Percentiles rank a stretch among this genome's conserved stretches.
phyloP scores from a whole-genome alignment of 2,797 vertebrate species.

The Gobio occitaniae region DNA sequence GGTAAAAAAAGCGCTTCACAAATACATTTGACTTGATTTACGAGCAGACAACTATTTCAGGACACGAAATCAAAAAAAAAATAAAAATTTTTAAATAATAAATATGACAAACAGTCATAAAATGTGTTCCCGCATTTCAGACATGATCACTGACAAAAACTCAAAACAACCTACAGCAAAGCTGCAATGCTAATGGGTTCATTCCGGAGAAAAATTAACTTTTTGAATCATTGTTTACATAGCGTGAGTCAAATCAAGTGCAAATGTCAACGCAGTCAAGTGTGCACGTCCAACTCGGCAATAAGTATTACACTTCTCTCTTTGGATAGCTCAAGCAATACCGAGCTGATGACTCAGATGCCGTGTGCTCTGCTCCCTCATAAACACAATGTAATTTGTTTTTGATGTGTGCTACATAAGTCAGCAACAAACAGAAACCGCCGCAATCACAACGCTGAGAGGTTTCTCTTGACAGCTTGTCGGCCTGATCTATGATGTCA shows the following conservation, averaged over 20 bases:
- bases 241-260: slow-evolving; percentile 7
- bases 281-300: slow-evolving; percentile 21
- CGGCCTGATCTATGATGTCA: slow-evolving; percentile 51
- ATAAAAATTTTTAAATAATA: not conserved
- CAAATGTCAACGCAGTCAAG: slow-evolving; percentile 25
- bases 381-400: slow-evolving; percentile 36
- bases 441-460: slow-evolving; percentile 22
- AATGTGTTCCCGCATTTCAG: not conserved
- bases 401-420: slow-evolving; percentile 43
- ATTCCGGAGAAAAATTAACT: not conserved
- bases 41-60: not conserved
- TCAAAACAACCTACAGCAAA: not conserved
- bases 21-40: not conserved
- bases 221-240: slow-evolving; percentile 17
- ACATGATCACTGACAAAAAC: not conserved
- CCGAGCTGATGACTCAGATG: slow-evolving; percentile 20
- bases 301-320: slow-evolving; percentile 4
- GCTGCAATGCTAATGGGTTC: not conserved
- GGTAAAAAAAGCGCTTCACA: not conserved
- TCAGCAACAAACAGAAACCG: slow-evolving; percentile 33
- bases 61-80: not conserved
- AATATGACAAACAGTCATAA: not conserved
- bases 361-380: slow-evolving; percentile 3
- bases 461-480: slow-evolving; percentile 31
- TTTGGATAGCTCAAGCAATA: slow-evolving; percentile 9